Conservation (phyloP, 1,140 invertebrate species). For the Branchinecta lindahli region DNA sequence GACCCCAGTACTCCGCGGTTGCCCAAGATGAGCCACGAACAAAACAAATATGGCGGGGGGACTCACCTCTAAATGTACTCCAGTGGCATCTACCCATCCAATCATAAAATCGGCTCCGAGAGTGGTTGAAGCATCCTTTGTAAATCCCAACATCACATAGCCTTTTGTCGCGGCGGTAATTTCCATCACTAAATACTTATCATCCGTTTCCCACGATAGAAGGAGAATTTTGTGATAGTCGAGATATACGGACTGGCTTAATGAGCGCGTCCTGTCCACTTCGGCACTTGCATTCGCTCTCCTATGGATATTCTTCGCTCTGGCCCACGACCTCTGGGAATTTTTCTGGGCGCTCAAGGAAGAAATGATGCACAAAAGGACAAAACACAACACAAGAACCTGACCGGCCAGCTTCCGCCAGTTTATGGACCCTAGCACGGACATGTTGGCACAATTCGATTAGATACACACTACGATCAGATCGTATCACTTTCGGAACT, state of each 20-base stretch:
- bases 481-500: not conserved
- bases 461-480: not conserved
- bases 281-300: not conserved
- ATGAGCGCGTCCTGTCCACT: not conserved
- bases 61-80: not conserved
- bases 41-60: no score
- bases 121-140: not conserved
- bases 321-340: not conserved
- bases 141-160: not conserved
- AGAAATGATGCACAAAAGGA: not conserved
- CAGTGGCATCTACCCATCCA: not conserved
- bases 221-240: not conserved
- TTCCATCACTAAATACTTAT: slow-evolving; percentile 4
- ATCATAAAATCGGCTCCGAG: not conserved
- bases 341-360: not conserved
- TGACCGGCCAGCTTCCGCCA: not conserved
- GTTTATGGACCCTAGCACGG: not conserved
- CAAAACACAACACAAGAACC: not conserved
- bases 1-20: no score
- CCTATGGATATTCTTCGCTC: not conserved
- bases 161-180: not conserved
- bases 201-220: not conserved
- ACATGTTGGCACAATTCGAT: slow-evolving; percentile 3
- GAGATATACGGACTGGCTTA: not conserved
- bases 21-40: no score